Base-by-base conservation (phyloP, 2,797 vertebrate species). In the Cichlasoma orientale region DNA sequence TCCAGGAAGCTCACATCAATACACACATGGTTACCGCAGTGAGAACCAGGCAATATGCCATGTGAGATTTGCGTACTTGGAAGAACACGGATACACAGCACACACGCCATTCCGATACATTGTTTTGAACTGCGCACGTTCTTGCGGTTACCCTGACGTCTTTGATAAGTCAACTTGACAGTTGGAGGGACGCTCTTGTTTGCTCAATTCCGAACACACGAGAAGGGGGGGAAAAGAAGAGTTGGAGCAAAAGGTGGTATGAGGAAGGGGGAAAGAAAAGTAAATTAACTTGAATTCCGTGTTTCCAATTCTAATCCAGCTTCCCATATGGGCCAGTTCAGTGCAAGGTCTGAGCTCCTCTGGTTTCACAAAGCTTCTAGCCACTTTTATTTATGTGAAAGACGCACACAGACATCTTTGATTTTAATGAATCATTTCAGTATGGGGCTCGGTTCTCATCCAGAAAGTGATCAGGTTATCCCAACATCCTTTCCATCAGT, bases 61-160 rank as follows among this genome's bases (percentile, higher is more conserved):
- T 86, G 21, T 7, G 68, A 86, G 88, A 87, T 79, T 79, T 90
- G 89, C 85, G 79, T 88, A 86, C 89, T 91, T 90, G 87, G 83
- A 91, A 79, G 87, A 69, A 74, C 75, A 75, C 70, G 8, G 74
- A 80, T 83, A 85, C 80, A 83, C 88, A 89, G 78, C 83, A 74
- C 78, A 74, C 78, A 72, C 58, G 59, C 77, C 73, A 80, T 56
- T 72, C 33, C 13, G 14, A 84, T 82, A 79, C 77, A 36, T 90
- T 92, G 92, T 92, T 93, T 88, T 90, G 86, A 92, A 56, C 80
- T 83, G 59, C 56, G 72, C 88, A 72, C 56, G 70, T 86, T 88
- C 54, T 74, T 86, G 86, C 18, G 82, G 86, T 88, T 16, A 2
- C 27, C 56, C 78, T 82, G 82, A 83, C 66, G 74, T 91, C 84